Percentiles rank a stretch among this genome's conserved stretches.
Conservation (phyloP, 2,113 vertebrate genomes). For the Lophotis ruficrista region DNA sequence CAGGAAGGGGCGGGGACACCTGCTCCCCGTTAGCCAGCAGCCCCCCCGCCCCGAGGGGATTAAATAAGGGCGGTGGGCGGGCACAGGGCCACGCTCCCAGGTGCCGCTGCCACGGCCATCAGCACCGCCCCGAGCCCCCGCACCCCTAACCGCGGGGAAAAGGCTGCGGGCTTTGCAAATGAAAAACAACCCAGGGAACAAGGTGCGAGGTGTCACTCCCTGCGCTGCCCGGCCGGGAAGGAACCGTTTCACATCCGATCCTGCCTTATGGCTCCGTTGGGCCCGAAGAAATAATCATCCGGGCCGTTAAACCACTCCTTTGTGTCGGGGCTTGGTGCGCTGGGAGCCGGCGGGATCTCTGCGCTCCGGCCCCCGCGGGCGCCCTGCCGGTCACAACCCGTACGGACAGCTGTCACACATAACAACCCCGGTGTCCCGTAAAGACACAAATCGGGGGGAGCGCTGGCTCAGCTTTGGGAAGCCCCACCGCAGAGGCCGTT, state of each 20-base stretch:
- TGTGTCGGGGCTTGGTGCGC: background rate
- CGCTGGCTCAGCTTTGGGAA: conserved; percentile 28
- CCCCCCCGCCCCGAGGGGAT: background rate
- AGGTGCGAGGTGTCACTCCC: background rate
- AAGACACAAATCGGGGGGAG: conserved; percentile 22
- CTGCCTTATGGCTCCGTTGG: background rate
- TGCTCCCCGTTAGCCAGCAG: accelerated
- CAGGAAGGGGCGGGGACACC: accelerated
- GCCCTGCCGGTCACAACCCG: accelerated
- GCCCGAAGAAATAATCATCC: background rate
- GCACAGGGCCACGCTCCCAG: background rate
- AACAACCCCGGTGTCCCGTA: background rate
- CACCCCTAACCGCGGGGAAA: background rate
- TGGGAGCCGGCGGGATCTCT: background rate
- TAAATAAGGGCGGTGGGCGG: accelerated
- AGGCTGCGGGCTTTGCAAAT: background rate
- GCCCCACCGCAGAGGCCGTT: too few species aligned
- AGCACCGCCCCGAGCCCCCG: background rate
- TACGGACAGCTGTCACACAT: accelerated
- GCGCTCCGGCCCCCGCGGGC: accelerated
- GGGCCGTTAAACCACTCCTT: background rate
- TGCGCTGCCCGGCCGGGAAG: background rate
- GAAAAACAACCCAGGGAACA: background rate
- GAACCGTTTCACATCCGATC: background rate
- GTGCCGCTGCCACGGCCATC: background rate